Base-by-base conservation (phyloP, 2,888 invertebrate genomes). In the Synergus umbraculus region DNA sequence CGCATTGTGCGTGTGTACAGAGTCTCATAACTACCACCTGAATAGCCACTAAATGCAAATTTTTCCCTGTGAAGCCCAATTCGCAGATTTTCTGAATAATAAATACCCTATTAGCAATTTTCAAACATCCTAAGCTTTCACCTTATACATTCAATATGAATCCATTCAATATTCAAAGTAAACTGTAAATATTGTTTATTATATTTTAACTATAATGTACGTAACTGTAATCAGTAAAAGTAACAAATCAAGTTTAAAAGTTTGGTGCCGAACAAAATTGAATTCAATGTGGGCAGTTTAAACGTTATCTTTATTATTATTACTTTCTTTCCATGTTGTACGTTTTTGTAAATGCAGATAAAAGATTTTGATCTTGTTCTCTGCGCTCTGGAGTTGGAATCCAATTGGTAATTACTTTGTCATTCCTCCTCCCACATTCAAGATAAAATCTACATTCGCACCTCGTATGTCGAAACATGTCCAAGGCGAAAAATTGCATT, bases 311-410 rank as follows among this genome's bases (percentile, higher is more conserved):
- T 54, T 54, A 54, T 54, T 54, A n/a, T 54, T n/a, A 54, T 54
- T n/a, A 2, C 54, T 54, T 54, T 54, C n/a, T 54, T 54, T 54
- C n/a, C 54, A n/a, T 54, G 54, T 54, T 8, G 54, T 54, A 54
- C n/a, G 54, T 54, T 54, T 54, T 54, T 54, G 54, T 54, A 54
- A 54, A 54, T 54, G 54, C 54, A 54, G 54, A 54, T 54, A 54
- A 54, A 2, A 54, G 54, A 54, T 54, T 54, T n/a, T 54, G 54
- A 54, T 54, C 54, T 54, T 54, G 54, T 54, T 54, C 54, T 7
- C 8, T 54, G 54, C 54, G n/a, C n/a, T 54, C 8, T 4, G 54
- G 54, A 54, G 54, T n/a, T n/a, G 54, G 54, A 54, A 54, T 54
- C 54, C 54, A 54, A 54, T 54, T 54, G n/a, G 54, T 54, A 54